Percentiles rank a stretch among this genome's conserved stretches.
Conservation (phyloP, 2,113 vertebrate species). For the Noctilio leporinus region DNA sequence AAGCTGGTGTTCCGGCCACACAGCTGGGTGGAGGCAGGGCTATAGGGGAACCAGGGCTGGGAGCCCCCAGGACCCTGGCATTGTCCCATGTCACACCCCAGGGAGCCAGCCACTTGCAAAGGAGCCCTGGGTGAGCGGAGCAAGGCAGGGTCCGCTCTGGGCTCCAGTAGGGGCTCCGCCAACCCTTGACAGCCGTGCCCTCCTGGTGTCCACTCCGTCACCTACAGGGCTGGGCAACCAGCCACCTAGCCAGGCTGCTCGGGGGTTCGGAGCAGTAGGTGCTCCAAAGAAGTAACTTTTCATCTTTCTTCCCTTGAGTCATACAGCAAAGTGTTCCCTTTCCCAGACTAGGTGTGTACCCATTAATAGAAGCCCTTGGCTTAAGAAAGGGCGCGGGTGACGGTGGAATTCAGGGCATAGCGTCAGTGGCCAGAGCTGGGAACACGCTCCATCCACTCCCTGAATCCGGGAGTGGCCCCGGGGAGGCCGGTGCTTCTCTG, state of each 20-base stretch:
- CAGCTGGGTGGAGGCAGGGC: neutral
- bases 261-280: neutral
- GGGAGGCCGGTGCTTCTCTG: neutral
- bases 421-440: neutral
- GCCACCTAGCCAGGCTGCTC: neutral
- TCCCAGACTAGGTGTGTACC: conserved; percentile 23
- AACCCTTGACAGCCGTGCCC: neutral
- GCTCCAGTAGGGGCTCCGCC: neutral
- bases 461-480: too few relatives aligned
- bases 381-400: neutral
- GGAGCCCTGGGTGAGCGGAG: neutral
- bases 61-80: neutral
- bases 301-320: neutral
- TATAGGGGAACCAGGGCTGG: fast-evolving
- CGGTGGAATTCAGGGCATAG: neutral
- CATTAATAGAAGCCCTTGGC: neutral
- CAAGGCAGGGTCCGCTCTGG: neutral
- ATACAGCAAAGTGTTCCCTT: neutral
- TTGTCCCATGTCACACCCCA: fast-evolving
- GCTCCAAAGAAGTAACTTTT: neutral
- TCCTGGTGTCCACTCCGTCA: neutral
- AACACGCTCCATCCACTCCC: neutral
- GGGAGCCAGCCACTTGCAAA: neutral
- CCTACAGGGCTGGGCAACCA: neutral
- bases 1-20: neutral